Evolutionary conservation across 2,113 vertebrate genomes (phyloP).

Genomic region (Hoplias malabaricus): DNA sequence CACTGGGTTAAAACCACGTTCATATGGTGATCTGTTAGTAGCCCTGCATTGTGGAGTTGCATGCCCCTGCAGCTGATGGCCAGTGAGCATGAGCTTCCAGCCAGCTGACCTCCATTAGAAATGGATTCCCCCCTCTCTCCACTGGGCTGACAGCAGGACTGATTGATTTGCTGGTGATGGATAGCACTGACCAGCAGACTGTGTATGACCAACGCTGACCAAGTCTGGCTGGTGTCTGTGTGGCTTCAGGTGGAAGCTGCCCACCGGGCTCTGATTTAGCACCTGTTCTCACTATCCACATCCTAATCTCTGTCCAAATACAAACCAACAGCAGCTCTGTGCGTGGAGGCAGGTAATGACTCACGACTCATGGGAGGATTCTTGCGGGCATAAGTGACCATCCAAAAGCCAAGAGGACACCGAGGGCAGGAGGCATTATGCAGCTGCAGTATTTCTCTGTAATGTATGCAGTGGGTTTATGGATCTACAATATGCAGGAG

Average conservation of each 20-base stretch:
- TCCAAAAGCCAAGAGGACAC: constrained; percentile 11
- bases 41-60: background rate
- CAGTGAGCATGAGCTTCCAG: constrained; percentile 23
- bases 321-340: constrained; percentile 2
- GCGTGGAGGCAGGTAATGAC: constrained; percentile 4
- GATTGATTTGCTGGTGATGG: constrained; percentile 45
- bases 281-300: background rate
- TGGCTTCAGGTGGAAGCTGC: background rate
- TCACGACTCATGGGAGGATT: constrained; percentile 14
- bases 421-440: constrained; percentile 20
- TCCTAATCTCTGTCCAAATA: background rate
- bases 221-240: background rate
- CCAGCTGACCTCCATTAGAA: constrained; percentile 41
- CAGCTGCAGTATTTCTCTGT: constrained; percentile 30
- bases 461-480: constrained; percentile 34
- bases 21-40: background rate
- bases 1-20: background rate
- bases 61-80: constrained; percentile 3
- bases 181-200: constrained; percentile 4
- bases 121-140: constrained; percentile 13
- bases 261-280: background rate
- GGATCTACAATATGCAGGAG: constrained; percentile 29
- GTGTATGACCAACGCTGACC: too few relatives aligned
- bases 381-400: constrained; percentile 5
- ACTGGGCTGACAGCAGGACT: background rate